Conservation (phyloP, 2,797 vertebrate genomes). For the Rhincodon typus region DNA sequence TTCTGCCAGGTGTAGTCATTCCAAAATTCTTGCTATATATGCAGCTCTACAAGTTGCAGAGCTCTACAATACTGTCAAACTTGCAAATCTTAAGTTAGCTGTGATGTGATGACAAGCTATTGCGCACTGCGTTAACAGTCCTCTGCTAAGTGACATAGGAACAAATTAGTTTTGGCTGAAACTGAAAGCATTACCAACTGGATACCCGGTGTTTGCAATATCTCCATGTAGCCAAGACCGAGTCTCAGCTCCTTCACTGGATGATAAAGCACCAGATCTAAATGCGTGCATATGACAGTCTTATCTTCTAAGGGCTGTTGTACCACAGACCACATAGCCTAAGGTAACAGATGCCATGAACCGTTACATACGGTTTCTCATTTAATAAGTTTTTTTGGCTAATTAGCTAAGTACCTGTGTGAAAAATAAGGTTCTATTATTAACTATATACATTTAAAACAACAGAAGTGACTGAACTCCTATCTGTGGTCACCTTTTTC, state of each 20-base stretch:
- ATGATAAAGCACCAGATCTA: background rate
- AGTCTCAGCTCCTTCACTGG: background rate
- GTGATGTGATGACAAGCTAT: no score
- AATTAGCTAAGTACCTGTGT: background rate
- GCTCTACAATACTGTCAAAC: background rate
- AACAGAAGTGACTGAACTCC: background rate
- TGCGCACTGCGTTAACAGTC: background rate
- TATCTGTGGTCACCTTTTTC: background rate
- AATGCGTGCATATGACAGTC: background rate
- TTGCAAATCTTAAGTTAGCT: background rate
- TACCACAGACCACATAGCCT: background rate
- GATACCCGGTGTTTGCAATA: background rate
- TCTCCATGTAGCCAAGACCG: background rate
- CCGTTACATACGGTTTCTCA: background rate
- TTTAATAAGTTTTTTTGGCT: conserved; percentile 12
- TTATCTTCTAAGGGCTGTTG: conserved; percentile 1
- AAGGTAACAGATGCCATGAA: background rate
- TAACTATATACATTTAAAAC: background rate
- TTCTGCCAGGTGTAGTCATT: background rate
- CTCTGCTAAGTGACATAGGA: background rate
- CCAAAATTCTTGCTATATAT: background rate
- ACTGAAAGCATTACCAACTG: background rate
- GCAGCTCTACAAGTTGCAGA: background rate
- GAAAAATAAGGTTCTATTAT: background rate
- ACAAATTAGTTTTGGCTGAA: background rate